Base-by-base conservation (phyloP, 1,140 invertebrate genomes). In the Brachionus paranguensis region DNA sequence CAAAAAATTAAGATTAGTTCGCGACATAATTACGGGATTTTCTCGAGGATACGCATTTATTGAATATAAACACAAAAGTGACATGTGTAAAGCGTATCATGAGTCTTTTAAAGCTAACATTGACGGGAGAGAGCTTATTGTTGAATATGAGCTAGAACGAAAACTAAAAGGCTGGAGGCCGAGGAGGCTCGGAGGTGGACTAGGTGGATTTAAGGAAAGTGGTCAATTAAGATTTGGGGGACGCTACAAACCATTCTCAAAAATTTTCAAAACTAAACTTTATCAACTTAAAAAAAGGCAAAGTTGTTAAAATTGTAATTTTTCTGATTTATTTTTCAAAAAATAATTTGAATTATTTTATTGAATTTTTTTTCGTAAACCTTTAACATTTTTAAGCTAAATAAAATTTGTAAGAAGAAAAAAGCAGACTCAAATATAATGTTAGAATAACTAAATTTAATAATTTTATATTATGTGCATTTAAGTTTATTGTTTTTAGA, bases 141-240 rank as follows among this genome's bases (percentile, higher is more conserved):
- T 92, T 3, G 92, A 92, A 84, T 89, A 87, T 86, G 92, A 92
- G 87, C 89, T 88, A 86, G 91, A 89, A 84, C 86, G 91, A 85
- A 87, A 86, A 7, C 88, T 94, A 85, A 91, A 91, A 85, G 93
- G 94, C 5, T 96, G 95, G 95, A 92, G 93, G 87, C 95, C 95
- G 6, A 90, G 95, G 86, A 89, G 95, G 87, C 88, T 96, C 8
- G 95, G 95, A 33, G 95, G 95, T 64, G 95, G 95, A 17, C 93
- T 95, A 87, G 94, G 94, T 11, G 95, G 95, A 1, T 92, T 92
- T 85, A 96, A 94, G 86, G 93, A 95, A 88, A 94, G 94, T 3
- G 95, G 95, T 0, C 95, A 96, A 86, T 89, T 96, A 17, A 90
- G 95, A 85, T 96, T 96, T 91, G 95, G 95, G 7, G 93, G 95